Percentiles rank a stretch among this genome's conserved stretches.
phyloP scores from a whole-genome alignment of 2,113 vertebrate species.

The Chitala chitala region DNA sequence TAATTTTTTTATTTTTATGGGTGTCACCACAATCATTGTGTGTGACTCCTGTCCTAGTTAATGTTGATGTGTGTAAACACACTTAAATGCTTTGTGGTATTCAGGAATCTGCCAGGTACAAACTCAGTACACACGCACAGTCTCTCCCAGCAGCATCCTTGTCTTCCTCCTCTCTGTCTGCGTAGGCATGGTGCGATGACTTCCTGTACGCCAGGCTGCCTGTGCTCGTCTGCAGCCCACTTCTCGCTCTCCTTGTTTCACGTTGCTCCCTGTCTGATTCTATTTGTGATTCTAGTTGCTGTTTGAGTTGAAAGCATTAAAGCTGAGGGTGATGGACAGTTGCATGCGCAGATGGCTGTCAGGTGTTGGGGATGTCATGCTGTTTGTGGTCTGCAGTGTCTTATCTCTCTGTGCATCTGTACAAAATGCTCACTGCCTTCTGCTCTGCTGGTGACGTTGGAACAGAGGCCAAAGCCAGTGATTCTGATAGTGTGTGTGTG shows the following conservation, averaged over 20 bases:
- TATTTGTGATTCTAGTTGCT: slow-evolving; percentile 60
- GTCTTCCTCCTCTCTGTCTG: slow-evolving; percentile 46
- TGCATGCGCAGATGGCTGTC: slow-evolving; percentile 58
- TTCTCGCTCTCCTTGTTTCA: too few species aligned
- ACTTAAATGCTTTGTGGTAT: too few species aligned
- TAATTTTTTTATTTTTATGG: too few species aligned
- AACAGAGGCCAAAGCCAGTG: not conserved
- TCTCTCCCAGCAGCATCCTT: slow-evolving; percentile 50
- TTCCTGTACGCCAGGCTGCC: slow-evolving; percentile 48
- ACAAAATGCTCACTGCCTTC: slow-evolving; percentile 31
- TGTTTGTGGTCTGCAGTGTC: too few species aligned
- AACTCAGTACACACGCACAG: slow-evolving; percentile 53
- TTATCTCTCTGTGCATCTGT: slow-evolving; percentile 39
- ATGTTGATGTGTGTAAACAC: too few species aligned
- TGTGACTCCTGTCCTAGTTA: too few species aligned
- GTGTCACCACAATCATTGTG: too few species aligned
- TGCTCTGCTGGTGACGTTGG: not conserved
- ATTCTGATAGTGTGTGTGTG: slow-evolving; percentile 39
- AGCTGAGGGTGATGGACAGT: slow-evolving; percentile 37
- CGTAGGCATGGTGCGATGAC: slow-evolving; percentile 47
- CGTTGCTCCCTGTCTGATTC: too few species aligned
- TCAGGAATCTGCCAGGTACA: slow-evolving; percentile 53
- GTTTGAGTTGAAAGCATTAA: slow-evolving; percentile 54
- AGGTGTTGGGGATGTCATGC: slow-evolving; percentile 59
- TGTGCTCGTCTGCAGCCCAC: slow-evolving; percentile 46